Evolutionary conservation across 2,888 invertebrate genomes (phyloP).

Genomic region (Dioctria linearis): DNA sequence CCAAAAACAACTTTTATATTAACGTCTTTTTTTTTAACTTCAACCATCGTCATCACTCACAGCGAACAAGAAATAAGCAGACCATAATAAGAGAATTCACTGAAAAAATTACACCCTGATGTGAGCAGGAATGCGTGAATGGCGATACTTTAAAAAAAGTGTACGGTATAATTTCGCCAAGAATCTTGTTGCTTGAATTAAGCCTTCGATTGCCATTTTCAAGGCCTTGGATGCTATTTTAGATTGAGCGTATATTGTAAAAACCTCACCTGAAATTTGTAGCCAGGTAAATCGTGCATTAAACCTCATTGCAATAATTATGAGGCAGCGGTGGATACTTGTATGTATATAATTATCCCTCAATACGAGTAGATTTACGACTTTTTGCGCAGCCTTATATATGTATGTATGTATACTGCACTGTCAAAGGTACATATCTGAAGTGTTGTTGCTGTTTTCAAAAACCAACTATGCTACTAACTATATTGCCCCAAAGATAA

Average conservation of each 20-base stretch:
- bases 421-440: constrained; percentile 1
- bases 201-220: background rate
- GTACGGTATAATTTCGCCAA: background rate
- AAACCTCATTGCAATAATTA: constrained; percentile 54
- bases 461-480: background rate
- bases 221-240: background rate
- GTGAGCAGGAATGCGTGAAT: background rate
- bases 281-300: constrained; percentile 47
- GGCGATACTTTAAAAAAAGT: background rate
- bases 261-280: constrained; percentile 35
- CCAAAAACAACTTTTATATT: too few relatives aligned
- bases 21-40: too few relatives aligned
- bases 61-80: background rate
- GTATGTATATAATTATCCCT: constrained; percentile 52
- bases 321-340: constrained; percentile 54
- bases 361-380: constrained; percentile 55
- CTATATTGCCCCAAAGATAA: background rate
- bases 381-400: constrained; percentile 45
- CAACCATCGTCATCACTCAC: too few relatives aligned
- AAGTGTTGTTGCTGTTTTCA: constrained; percentile 25
- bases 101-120: background rate
- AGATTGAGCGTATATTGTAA: background rate
- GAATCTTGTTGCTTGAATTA: background rate
- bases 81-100: background rate
- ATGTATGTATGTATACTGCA: background rate